A percentile compares a stretch with the other conserved stretches of the same genome.
Evolutionary conservation across 2,888 invertebrate species (phyloP).

Genomic region (Xanthia icteritia): DNA sequence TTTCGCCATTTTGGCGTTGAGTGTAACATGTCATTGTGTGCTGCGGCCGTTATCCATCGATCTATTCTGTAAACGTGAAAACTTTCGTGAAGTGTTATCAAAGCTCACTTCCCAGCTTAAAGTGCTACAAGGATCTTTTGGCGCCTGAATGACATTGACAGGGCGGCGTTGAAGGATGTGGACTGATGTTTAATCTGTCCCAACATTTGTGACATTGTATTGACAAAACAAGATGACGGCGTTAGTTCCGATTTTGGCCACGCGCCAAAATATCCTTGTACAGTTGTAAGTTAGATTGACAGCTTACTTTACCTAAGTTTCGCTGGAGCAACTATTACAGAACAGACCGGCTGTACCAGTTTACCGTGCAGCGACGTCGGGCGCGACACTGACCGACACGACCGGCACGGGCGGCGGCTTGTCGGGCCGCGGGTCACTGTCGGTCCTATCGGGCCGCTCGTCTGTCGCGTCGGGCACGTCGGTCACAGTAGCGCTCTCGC

Average conservation of each 20-base stretch:
- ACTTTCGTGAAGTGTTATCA: too few species aligned
- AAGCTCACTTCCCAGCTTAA: background rate
- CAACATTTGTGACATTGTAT: background rate
- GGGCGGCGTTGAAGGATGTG: background rate
- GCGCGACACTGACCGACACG: conserved; percentile 10
- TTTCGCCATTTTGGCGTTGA: background rate
- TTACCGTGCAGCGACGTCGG: conserved; percentile 41
- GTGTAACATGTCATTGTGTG: background rate
- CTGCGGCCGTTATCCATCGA: background rate
- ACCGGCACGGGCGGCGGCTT: conserved; percentile 29
- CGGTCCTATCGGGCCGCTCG: background rate
- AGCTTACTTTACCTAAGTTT: background rate
- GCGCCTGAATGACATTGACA: background rate
- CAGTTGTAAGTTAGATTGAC: background rate
- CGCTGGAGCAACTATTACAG: too few species aligned
- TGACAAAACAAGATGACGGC: background rate
- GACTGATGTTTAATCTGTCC: background rate
- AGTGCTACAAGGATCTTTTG: background rate
- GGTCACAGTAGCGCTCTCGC: conserved; percentile 24
- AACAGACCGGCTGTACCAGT: background rate
- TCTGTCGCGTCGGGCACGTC: background rate
- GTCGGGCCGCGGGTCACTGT: conserved; percentile 8
- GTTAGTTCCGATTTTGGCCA: too few species aligned
- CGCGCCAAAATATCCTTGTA: background rate
- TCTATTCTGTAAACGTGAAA: background rate